These are phyloP conservation scores for Onychomys torridus DNA, from an alignment of 2,797 vertebrate genomes.

Conservation along the genomic window DNA sequence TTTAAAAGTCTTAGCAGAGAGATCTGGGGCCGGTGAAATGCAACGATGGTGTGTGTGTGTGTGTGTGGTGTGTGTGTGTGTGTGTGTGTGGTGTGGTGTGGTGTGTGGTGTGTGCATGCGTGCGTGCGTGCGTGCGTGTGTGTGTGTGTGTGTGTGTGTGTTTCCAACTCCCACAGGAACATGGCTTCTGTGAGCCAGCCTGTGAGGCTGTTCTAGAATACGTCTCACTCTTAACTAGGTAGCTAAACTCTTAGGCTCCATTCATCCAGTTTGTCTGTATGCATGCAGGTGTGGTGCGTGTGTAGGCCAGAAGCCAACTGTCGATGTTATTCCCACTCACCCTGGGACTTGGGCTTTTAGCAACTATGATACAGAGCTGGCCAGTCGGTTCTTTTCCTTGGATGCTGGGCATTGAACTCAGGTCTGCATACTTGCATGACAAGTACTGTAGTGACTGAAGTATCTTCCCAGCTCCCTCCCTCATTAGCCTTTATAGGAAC, in stretches of 20 bases:
- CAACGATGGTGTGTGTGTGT: neutral
- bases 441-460: neutral
- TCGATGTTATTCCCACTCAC: neutral
- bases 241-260: neutral
- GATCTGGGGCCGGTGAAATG: rapidly evolving
- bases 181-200: neutral
- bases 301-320: neutral
- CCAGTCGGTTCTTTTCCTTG: neutral
- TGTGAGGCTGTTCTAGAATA: neutral
- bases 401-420: neutral
- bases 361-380: neutral
- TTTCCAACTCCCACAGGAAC: neutral
- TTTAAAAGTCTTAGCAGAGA: neutral
- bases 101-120: neutral
- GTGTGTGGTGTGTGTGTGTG: neutral
- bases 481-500: neutral
- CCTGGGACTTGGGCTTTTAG: neutral
- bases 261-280: neutral
- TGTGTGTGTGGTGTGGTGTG: neutral
- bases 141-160: neutral
- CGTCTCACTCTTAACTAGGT: rapidly evolving
- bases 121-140: neutral
- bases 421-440: neutral
- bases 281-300: no score
- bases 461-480: neutral